These are phyloP conservation scores for Zoroaster sp. DNA, from an alignment of 53 echinoderm and acorn worm genomes.

Conservation along the genomic window DNA sequence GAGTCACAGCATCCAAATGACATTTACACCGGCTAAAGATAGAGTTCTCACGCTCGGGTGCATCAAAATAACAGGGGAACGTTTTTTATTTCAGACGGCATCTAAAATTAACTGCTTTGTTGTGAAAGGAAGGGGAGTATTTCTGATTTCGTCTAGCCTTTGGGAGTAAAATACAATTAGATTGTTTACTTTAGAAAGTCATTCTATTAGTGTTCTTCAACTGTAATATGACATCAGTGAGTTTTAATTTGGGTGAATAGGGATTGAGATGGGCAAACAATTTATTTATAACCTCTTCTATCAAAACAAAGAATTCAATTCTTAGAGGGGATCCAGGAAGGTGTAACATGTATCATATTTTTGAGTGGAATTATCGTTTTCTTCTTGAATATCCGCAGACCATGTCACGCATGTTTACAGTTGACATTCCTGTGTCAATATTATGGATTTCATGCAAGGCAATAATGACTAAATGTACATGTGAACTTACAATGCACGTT, in stretches of 20 bases:
- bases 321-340: too few species aligned
- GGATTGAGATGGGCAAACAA: not conserved
- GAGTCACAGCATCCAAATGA: not conserved
- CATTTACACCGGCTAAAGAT: constrained; percentile 34
- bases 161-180: not conserved
- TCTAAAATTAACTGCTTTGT: constrained; percentile 22
- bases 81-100: not conserved
- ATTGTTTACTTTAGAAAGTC: not conserved
- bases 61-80: not conserved
- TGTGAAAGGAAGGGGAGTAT: not conserved
- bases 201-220: not conserved
- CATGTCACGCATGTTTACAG: too few species aligned
- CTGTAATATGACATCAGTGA: not conserved
- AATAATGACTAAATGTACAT: too few species aligned
- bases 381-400: too few species aligned
- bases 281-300: not conserved
- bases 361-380: not conserved
- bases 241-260: not conserved
- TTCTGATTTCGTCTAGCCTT: not conserved
- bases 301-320: not conserved
- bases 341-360: not conserved
- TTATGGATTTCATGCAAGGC: too few species aligned
- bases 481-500: too few species aligned
- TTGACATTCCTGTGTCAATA: too few species aligned
- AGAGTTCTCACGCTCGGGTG: constrained; percentile 3